These are phyloP conservation scores for Bombycilla garrulus DNA, from an alignment of 2,113 vertebrate species.

Conservation along the genomic window DNA sequence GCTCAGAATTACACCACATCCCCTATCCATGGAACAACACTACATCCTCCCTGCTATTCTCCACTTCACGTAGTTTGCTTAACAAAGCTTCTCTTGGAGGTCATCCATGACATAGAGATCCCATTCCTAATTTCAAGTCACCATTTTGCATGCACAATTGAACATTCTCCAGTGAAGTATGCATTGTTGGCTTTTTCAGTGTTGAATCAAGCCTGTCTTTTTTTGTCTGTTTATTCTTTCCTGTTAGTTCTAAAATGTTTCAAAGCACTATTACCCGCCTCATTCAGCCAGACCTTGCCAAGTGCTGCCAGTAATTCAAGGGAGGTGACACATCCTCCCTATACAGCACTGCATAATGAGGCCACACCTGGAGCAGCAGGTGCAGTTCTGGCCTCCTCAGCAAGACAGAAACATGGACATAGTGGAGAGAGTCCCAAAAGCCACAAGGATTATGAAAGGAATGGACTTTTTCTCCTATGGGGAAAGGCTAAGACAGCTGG, in stretches of 20 bases:
- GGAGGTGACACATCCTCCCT: not conserved
- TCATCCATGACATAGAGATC: not conserved
- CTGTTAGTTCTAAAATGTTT: not conserved
- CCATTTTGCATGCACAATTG: rapidly evolving
- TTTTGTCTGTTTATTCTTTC: not conserved
- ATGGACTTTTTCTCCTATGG: not conserved
- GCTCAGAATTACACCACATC: not conserved
- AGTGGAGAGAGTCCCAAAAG: not conserved
- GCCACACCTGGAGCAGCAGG: not conserved
- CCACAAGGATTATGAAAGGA: not conserved
- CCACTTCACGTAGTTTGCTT: not conserved
- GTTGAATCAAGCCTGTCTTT: not conserved
- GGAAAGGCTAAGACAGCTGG: not conserved
- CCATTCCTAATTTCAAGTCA: not conserved
- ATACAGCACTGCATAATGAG: not conserved
- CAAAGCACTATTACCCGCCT: not conserved
- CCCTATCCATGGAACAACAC: not conserved
- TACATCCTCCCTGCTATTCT: not conserved
- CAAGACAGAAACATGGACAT: not conserved
- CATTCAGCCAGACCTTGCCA: not conserved
- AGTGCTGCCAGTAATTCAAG: not conserved
- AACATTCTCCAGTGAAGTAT: not conserved
- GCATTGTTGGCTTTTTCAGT: not conserved
- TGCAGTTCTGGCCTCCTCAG: not conserved
- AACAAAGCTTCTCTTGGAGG: not conserved